Evolutionary conservation across 2,113 vertebrate species (phyloP), one percentile per base, ranked within the genome.

Genomic region (Brienomyrus longianalis): DNA sequence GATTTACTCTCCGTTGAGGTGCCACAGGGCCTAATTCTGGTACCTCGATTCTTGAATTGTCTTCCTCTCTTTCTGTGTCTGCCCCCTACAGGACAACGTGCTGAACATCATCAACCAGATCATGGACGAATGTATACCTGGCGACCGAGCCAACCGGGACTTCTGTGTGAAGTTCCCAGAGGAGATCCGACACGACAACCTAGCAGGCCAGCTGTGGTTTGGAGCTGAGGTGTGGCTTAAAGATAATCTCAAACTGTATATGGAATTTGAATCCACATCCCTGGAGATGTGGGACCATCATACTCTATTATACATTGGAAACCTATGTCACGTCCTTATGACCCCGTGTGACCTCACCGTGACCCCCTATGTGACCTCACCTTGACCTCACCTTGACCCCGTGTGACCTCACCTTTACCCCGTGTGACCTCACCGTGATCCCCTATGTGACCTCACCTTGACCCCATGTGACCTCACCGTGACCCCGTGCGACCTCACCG

Each of bases 131-230:
- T 99, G 98, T 95, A 99, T 99, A 92, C 97, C 97, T 10, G 96
- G 96, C 2, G 97, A 99, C 90, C 96, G 98, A 13, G 98, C 98
- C 92, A 98, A 99, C 90, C 93, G 98, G 92, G 98, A 99, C 94
- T 99, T 99, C 74, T 97, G 96, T 83, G 98, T 98, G 23, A 99
- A 99, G 94, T 99, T 99, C 95, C 98, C 98, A 0, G 98, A 99
- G 94, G 98, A 99, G 95, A 98, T 99, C 92, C 97, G 98, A 17
- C 98, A 99, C 83, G 98, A 99, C 96, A 99, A 97, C 97, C 96
- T 99, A 90, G 98, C 98, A 0, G 98, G 98, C 92, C 98, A 99
- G 95, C 96, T 99, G 92, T 99, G 98, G 98, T 99, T 99, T 90
- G 98, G 98, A 35, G 98, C 98, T 2, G 98, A 99, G 97, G 98